phyloP scores from a whole-genome alignment of 2,797 vertebrate species.

The Tapera naevia region DNA sequence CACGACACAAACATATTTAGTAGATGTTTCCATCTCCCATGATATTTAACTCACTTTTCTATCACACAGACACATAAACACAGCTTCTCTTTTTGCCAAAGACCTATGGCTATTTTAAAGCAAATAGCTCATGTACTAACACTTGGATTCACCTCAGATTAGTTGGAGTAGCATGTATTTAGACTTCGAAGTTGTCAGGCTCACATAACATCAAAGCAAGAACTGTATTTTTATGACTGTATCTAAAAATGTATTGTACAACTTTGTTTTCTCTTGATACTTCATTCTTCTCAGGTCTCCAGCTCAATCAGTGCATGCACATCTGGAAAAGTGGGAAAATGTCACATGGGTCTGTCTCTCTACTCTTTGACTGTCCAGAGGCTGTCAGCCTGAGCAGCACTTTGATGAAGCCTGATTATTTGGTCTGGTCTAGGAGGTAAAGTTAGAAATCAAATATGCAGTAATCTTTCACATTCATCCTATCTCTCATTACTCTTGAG shows the following conservation, averaged over 20 bases:
- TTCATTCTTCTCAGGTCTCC: neutral
- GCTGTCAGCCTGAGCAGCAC: neutral
- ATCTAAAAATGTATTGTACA: neutral
- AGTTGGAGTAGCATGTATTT: neutral
- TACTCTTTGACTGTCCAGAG: neutral
- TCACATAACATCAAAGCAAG: neutral
- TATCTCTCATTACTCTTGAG: neutral
- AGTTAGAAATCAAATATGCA: neutral
- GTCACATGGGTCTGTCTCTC: neutral
- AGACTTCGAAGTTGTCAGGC: neutral
- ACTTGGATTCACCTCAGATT: neutral
- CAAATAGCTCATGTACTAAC: neutral
- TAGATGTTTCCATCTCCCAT: neutral
- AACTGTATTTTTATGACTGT: neutral
- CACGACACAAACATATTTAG: neutral
- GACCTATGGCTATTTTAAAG: neutral
- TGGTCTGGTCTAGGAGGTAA: neutral
- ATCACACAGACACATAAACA: neutral
- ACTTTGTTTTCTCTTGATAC: neutral
- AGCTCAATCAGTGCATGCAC: neutral
- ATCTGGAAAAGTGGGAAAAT: neutral
- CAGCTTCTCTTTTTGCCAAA: neutral
- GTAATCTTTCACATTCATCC: neutral
- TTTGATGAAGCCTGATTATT: neutral
- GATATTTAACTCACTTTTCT: neutral